phyloP scores from a whole-genome alignment of 2,113 vertebrate species.

The Pangasianodon hypophthalmus region DNA sequence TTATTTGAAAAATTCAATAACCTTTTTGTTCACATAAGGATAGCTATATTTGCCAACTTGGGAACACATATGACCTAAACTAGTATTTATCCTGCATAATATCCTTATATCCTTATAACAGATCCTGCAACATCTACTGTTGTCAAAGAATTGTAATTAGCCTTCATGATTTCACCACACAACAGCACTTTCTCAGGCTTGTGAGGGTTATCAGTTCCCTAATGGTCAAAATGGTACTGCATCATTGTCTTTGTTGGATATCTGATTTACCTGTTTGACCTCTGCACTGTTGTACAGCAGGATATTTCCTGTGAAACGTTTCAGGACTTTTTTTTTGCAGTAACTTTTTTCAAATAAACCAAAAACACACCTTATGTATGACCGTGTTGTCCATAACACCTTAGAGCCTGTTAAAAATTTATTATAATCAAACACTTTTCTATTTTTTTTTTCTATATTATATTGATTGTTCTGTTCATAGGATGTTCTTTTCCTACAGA shows the following conservation, averaged over 20 bases:
- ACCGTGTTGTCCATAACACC: not conserved
- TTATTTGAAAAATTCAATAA: not conserved
- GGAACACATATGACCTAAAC: not conserved
- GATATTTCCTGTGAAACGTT: not conserved
- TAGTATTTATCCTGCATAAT: not conserved
- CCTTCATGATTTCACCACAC: not conserved
- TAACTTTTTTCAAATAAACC: not conserved
- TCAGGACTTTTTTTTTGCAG: not conserved
- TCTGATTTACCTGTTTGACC: not conserved
- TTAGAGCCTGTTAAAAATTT: not conserved
- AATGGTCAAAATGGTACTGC: not conserved
- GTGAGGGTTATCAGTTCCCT: not conserved
- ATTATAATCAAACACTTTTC: not conserved
- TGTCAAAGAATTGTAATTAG: not conserved
- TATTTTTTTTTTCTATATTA: not conserved
- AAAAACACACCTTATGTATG: not conserved
- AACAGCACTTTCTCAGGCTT: constrained; percentile 2
- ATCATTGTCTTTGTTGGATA: not conserved
- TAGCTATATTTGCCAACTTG: not conserved
- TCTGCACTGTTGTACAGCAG: not conserved
- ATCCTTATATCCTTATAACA: not conserved
- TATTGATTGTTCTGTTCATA: not conserved
- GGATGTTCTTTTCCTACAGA: not conserved
- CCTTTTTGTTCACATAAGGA: too few relatives aligned
- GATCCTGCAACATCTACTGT: not conserved